A percentile compares a stretch with the other conserved stretches of the same genome.
These are phyloP conservation scores for Deilephila porcellus DNA, from an alignment of 2,888 invertebrate genomes.

Conservation along the genomic window DNA sequence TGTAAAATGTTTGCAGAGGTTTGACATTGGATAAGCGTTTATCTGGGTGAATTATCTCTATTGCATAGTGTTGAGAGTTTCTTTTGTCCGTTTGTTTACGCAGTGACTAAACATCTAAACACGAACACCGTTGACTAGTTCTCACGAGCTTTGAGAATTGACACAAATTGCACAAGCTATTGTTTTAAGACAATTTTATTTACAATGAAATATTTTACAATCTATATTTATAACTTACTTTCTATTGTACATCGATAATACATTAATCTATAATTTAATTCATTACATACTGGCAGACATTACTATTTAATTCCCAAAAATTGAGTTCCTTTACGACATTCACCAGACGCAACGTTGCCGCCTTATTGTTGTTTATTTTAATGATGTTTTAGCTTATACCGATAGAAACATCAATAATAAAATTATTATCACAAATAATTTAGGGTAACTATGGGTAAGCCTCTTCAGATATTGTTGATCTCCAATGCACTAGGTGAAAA, in stretches of 20 bases:
- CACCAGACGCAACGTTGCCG: not conserved
- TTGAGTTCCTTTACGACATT: not conserved
- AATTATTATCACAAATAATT: conserved; percentile 81
- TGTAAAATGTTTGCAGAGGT: conserved; percentile 6
- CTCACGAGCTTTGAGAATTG: conserved; percentile 65
- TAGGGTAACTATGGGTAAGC: conserved; percentile 77
- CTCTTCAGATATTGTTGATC: conserved; percentile 58
- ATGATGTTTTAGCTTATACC: conserved; percentile 33
- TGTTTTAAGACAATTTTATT: conserved; percentile 79
- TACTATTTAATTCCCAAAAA: not conserved
- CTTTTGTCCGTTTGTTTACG: conserved; percentile 49
- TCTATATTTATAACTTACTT: conserved; percentile 71
- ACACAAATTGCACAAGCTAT: conserved; percentile 65
- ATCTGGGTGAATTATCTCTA: conserved; percentile 30
- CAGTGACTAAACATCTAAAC: conserved; percentile 51
- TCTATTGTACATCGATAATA: conserved; percentile 65
- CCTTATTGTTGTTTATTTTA: not conserved
- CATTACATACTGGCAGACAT: conserved; percentile 49
- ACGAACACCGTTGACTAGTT: conserved; percentile 51
- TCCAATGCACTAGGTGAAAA: not conserved
- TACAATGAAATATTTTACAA: conserved; percentile 82
- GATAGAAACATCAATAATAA: conserved; percentile 54
- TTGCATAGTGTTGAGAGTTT: conserved; percentile 35
- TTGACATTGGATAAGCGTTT: conserved; percentile 31
- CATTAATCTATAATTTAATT: conserved; percentile 46